Evolutionary conservation across 2,888 invertebrate genomes (phyloP), one percentile per base, ranked within the genome.

Genomic region (Phanerotoma sp.): DNA sequence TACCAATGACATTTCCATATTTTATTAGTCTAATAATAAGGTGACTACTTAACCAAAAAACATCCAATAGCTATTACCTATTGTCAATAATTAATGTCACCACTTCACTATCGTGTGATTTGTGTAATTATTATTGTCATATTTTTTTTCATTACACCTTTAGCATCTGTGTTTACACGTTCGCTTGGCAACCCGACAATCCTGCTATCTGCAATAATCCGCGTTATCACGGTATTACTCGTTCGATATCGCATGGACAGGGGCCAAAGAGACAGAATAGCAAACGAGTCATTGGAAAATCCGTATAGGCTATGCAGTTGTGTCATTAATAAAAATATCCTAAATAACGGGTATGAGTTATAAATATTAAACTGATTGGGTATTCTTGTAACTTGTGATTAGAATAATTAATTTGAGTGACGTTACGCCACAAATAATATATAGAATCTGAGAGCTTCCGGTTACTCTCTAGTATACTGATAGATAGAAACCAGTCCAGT

Each of bases 371-470:
- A n/a, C n/a, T n/a, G n/a, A n/a, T n/a, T n/a, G n/a, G n/a, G n/a
- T n/a, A n/a, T n/a, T n/a, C n/a, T n/a, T n/a, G n/a, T n/a, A n/a
- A n/a, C n/a, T n/a, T n/a, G n/a, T n/a, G n/a, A n/a, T n/a, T n/a
- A n/a, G n/a, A n/a, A n/a, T n/a, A n/a, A n/a, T n/a, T n/a, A n/a
- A n/a, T n/a, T n/a, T n/a, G n/a, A n/a, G n/a, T n/a, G n/a, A n/a
- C n/a, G n/a, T n/a, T n/a, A n/a, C n/a, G n/a, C n/a, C n/a, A 30
- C 25, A 28, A 28, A 44, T 30, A 16, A 44, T 25, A 9, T 25
- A 25, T 47, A 47, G 56, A 44, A 45, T 41, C 40, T 51, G 49
- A n/a, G n/a, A n/a, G n/a, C n/a, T n/a, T n/a, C n/a, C n/a, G n/a
- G n/a, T n/a, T n/a, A n/a, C n/a, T n/a, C n/a, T n/a, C n/a, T n/a